These are phyloP conservation scores for Invenusta paracnida DNA, from an alignment of 2,888 invertebrate species.

Conservation along the genomic window DNA sequence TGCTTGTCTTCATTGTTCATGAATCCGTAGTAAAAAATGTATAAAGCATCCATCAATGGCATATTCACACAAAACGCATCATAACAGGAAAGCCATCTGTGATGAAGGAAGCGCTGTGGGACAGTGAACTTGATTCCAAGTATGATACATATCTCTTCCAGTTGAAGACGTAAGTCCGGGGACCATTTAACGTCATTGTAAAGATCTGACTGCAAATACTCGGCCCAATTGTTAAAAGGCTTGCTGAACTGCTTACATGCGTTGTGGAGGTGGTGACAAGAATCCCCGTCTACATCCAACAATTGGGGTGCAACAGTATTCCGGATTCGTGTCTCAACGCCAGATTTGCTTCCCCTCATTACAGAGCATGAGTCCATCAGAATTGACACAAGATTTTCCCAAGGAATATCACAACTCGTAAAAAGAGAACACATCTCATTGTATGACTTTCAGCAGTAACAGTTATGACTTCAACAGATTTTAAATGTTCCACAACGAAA, in stretches of 20 bases:
- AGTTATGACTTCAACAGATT: conserved; percentile 39
- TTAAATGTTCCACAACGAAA: conserved; percentile 38
- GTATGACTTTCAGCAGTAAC: conserved; percentile 40
- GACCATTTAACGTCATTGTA: too few species aligned
- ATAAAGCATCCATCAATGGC: too few species aligned
- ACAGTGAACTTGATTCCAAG: too few species aligned
- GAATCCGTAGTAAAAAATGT: too few species aligned
- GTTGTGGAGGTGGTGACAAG: conserved; percentile 49
- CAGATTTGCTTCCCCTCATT: conserved; percentile 48
- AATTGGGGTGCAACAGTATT: conserved; percentile 47
- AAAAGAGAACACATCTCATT: conserved; percentile 37
- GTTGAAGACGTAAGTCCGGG: too few species aligned
- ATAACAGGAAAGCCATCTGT: too few species aligned
- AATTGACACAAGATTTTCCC: conserved; percentile 48
- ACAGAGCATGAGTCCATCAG: conserved; percentile 49
- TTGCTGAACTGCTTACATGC: conserved; percentile 48
- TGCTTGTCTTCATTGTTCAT: too few species aligned
- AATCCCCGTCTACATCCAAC: conserved; percentile 49
- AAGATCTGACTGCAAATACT: conserved; percentile 47
- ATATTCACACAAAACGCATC: too few species aligned
- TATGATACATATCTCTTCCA: too few species aligned
- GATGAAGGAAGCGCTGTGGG: too few species aligned
- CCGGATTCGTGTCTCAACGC: conserved; percentile 47
- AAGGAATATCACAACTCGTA: conserved; percentile 46
- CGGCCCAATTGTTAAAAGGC: conserved; percentile 46